Evolutionary conservation across 2,113 vertebrate genomes (phyloP).

Genomic region (Eira barbara): DNA sequence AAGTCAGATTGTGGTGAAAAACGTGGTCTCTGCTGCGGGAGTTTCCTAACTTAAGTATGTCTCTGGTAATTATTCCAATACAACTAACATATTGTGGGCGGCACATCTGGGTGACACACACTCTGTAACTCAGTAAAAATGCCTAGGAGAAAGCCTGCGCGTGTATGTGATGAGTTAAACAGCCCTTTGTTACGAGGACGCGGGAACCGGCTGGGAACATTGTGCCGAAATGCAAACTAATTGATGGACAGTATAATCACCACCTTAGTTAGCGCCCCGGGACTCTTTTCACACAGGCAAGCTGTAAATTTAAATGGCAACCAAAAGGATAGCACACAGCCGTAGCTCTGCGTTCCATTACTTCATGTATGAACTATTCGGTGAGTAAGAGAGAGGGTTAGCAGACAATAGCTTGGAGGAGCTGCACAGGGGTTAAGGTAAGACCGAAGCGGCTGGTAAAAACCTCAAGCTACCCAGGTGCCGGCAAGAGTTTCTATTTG

Average conservation of each 20-base stretch:
- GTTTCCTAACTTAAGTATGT: neutral
- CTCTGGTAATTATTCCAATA: slow-evolving; percentile 48
- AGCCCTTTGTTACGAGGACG: slow-evolving; percentile 47
- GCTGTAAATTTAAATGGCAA: slow-evolving; percentile 70
- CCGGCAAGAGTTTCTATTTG: slow-evolving; percentile 1
- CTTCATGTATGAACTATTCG: slow-evolving; percentile 71
- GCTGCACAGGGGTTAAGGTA: slow-evolving; percentile 21
- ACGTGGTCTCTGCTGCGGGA: neutral
- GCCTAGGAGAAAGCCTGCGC: neutral
- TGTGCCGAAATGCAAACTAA: slow-evolving; percentile 58
- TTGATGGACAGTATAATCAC: slow-evolving; percentile 68
- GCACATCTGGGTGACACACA: slow-evolving; percentile 60
- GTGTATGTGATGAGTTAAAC: slow-evolving; percentile 48
- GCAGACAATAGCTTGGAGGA: slow-evolving; percentile 47
- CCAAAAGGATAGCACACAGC: slow-evolving; percentile 10
- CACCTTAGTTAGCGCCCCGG: slow-evolving; percentile 36
- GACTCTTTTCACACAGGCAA: slow-evolving; percentile 52
- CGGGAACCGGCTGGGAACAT: neutral
- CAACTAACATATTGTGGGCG: slow-evolving; percentile 20
- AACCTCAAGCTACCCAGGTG: neutral
- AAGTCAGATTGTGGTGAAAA: neutral
- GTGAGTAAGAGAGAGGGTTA: slow-evolving; percentile 42
- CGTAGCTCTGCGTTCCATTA: slow-evolving; percentile 56
- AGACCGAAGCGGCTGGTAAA: slow-evolving; percentile 20
- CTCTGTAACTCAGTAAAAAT: slow-evolving; percentile 34